These are phyloP conservation scores for Rhagophthalmus giganteus DNA, from an alignment of 2,888 invertebrate species.

Conservation along the genomic window DNA sequence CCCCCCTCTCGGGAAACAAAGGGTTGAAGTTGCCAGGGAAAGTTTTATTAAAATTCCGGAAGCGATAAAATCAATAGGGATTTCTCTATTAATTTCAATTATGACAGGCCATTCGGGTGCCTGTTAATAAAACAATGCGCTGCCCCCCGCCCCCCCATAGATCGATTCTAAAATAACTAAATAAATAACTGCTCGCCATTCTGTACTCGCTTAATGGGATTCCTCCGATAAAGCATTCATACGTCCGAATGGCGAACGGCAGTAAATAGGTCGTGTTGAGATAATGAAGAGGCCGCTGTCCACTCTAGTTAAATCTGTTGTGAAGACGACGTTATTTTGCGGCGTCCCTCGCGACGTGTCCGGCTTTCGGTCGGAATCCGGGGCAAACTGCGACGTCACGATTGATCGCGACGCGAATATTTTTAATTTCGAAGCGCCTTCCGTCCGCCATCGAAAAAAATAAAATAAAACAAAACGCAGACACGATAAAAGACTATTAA, in stretches of 20 bases:
- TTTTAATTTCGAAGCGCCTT: no score
- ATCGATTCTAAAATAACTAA: slow-evolving; percentile 46
- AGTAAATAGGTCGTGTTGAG: slow-evolving; percentile 49
- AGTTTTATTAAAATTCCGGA: slow-evolving; percentile 1
- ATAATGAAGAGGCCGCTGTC: slow-evolving; percentile 53
- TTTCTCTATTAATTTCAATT: slow-evolving; percentile 52
- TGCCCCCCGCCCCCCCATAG: no score
- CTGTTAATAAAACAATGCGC: slow-evolving; percentile 48
- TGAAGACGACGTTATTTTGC: slow-evolving; percentile 45
- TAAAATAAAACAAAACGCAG: slow-evolving; percentile 3
- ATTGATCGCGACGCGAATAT: no score
- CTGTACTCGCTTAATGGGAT: slow-evolving; percentile 35
- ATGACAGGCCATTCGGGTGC: slow-evolving; percentile 47
- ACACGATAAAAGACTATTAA: slow-evolving; percentile 18
- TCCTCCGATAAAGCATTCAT: slow-evolving; percentile 25
- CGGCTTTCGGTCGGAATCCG: no score
- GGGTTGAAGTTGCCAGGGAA: neutral
- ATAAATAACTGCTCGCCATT: slow-evolving; percentile 45
- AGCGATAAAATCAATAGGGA: slow-evolving; percentile 46
- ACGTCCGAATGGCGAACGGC: slow-evolving; percentile 21
- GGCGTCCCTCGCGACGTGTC: slow-evolving; percentile 39
- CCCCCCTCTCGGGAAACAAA: slow-evolving; percentile 4
- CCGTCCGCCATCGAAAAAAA: no score
- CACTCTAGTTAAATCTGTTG: slow-evolving; percentile 52
- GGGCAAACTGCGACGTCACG: no score